Conservation (phyloP, 2,113 vertebrate genomes). For the Lepus timidus region DNA sequence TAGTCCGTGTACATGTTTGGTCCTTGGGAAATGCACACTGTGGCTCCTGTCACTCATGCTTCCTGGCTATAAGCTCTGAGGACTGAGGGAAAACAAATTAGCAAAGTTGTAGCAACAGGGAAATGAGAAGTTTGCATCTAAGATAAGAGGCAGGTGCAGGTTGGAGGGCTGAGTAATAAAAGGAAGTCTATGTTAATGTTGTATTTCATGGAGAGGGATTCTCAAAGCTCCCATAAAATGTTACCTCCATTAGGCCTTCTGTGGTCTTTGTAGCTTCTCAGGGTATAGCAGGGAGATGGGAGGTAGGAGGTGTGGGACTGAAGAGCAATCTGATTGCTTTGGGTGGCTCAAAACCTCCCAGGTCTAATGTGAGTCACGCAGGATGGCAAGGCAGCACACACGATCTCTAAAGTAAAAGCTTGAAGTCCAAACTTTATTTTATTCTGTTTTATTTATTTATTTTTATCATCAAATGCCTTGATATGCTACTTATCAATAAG, state of each 20-base stretch:
- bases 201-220: background rate
- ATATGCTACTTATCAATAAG: background rate
- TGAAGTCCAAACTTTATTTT: background rate
- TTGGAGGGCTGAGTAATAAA: background rate
- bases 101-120: background rate
- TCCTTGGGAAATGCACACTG: background rate
- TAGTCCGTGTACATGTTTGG: background rate
- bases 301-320: background rate
- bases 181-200: background rate
- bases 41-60: background rate
- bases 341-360: rapidly evolving
- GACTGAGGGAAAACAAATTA: background rate
- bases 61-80: background rate
- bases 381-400: background rate
- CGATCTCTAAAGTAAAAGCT: background rate
- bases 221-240: background rate
- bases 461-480: background rate
- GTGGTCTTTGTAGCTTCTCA: background rate
- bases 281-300: background rate
- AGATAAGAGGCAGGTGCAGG: background rate
- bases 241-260: too few species aligned
- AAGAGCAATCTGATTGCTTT: background rate
- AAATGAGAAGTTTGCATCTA: background rate
- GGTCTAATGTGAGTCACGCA: background rate
- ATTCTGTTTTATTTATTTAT: background rate